phyloP scores from a whole-genome alignment of 1,140 invertebrate genomes.

The Pygmarrhopalites habei region DNA sequence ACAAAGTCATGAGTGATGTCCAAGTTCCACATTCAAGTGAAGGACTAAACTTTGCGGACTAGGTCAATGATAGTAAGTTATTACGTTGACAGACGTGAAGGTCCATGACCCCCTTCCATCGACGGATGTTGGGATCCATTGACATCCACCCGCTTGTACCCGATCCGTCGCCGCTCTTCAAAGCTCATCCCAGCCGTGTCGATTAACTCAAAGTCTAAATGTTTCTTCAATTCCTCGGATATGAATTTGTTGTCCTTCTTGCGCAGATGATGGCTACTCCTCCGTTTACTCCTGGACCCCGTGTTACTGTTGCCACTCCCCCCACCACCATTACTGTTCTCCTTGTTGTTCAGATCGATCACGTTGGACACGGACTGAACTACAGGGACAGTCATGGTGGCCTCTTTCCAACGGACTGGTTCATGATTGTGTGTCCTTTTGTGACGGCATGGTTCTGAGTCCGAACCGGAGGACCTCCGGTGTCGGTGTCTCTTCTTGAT shows the following conservation, averaged over 20 bases:
- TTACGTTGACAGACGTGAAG: too few relatives aligned
- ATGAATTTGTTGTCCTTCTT: slow-evolving; percentile 49
- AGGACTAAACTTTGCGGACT: too few relatives aligned
- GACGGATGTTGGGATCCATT: too few relatives aligned
- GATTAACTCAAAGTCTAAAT: slow-evolving; percentile 81
- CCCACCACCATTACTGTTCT: background rate
- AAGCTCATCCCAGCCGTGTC: slow-evolving; percentile 82
- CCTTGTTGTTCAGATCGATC: slow-evolving; percentile 37
- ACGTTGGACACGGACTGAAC: slow-evolving; percentile 19
- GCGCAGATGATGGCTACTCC: background rate
- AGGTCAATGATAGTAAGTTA: too few relatives aligned
- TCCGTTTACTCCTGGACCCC: background rate
- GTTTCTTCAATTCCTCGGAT: slow-evolving; percentile 61
- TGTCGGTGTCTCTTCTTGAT: slow-evolving; percentile 57
- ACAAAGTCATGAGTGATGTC: too few relatives aligned
- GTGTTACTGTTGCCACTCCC: background rate
- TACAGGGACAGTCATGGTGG: slow-evolving; percentile 42
- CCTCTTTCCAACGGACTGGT: slow-evolving; percentile 48
- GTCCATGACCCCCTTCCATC: too few relatives aligned
- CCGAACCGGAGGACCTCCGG: slow-evolving; percentile 49
- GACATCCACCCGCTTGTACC: background rate
- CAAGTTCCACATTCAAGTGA: too few relatives aligned
- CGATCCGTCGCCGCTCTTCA: background rate
- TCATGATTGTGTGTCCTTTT: slow-evolving; percentile 46
- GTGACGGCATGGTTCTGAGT: slow-evolving; percentile 47